Conservation (phyloP, 2,888 invertebrate species). For the Folsomia manolachei region DNA sequence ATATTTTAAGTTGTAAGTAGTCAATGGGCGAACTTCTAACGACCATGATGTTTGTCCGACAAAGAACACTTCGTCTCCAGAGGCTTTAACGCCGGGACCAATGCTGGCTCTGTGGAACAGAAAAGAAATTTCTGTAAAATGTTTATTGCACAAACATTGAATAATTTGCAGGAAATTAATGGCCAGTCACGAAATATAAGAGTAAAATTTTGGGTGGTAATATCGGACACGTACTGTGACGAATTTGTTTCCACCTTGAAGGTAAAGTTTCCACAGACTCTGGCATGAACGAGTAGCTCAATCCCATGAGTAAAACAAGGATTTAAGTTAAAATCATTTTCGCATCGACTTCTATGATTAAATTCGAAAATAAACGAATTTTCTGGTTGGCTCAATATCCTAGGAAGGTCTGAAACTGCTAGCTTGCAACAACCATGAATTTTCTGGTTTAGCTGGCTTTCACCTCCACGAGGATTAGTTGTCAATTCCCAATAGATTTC, state of each 20-base stretch:
- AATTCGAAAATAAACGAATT: constrained; percentile 41
- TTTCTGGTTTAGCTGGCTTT: neutral
- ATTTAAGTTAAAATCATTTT: constrained; percentile 24
- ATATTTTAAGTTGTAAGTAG: constrained; percentile 33
- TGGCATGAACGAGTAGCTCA: constrained; percentile 32
- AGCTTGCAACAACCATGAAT: neutral
- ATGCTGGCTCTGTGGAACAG: constrained; percentile 23
- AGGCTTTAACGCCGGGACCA: constrained; percentile 25
- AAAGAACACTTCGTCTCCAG: constrained; percentile 37
- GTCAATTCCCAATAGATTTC: neutral
- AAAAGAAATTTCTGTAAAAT: too few relatives aligned
- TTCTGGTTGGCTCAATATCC: constrained; percentile 6
- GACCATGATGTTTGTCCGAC: constrained; percentile 44
- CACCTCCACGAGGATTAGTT: neutral
- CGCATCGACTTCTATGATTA: constrained; percentile 25
- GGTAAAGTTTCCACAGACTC: constrained; percentile 31
- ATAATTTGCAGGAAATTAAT: neutral
- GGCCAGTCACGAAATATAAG: neutral
- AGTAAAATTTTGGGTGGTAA: neutral
- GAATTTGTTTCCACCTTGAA: constrained; percentile 31
- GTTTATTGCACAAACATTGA: too few relatives aligned
- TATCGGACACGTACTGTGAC: constrained; percentile 27
- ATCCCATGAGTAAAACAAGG: constrained; percentile 29
- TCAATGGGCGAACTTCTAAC: constrained; percentile 26
- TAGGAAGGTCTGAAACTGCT: constrained; percentile 5